A percentile compares a stretch with the other conserved stretches of the same genome.
Conservation (phyloP, 2,797 vertebrate species). For the Crypturellus tataupa region DNA sequence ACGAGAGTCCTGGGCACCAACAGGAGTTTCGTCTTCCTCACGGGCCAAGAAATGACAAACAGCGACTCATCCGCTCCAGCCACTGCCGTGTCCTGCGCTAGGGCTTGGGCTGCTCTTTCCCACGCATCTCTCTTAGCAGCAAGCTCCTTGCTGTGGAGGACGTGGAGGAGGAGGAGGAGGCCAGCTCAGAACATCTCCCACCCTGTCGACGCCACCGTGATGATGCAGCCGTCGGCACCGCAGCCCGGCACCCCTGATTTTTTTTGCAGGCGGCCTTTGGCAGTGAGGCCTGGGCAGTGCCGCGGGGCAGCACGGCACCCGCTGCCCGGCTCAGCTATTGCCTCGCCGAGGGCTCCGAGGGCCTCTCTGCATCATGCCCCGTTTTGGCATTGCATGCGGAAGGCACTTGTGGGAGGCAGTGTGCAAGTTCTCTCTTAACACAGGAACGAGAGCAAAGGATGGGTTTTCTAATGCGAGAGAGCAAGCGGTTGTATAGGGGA, state of each 20-base stretch:
- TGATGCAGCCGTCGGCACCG: accelerated
- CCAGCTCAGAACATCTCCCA: neutral
- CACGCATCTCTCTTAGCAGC: neutral
- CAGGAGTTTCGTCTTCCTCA: neutral
- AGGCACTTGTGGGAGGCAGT: neutral
- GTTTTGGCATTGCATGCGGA: neutral
- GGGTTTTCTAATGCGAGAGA: conserved; percentile 15
- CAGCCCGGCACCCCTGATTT: neutral
- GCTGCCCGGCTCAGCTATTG: too few relatives aligned
- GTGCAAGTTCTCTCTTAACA: neutral
- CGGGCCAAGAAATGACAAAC: neutral
- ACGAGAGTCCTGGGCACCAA: neutral
- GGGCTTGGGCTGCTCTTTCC: neutral
- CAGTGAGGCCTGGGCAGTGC: neutral
- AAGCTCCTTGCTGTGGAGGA: neutral
- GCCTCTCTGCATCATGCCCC: accelerated
- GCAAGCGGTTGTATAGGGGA: neutral
- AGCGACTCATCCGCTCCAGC: neutral
- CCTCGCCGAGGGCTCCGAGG: neutral
- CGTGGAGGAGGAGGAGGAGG: neutral
- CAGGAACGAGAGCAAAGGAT: neutral
- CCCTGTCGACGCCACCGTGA: neutral
- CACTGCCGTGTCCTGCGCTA: accelerated
- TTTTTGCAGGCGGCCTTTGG: neutral
- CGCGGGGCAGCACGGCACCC: neutral